Evolutionary conservation across 2,113 vertebrate species (phyloP), one percentile per base, ranked within the genome.

Genomic region (Ochotona curzoniae): DNA sequence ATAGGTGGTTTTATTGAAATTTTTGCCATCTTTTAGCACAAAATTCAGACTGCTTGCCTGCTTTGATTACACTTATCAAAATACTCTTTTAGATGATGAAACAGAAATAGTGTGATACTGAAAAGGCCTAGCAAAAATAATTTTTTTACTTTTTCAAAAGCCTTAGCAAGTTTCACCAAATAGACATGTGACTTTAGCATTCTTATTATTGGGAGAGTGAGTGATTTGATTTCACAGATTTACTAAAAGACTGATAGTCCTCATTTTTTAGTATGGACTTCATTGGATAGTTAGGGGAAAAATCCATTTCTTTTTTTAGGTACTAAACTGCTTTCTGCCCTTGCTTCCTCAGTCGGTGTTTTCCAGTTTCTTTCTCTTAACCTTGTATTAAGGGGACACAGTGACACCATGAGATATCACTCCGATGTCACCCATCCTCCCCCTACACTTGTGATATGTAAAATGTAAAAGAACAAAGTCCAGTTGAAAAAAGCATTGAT

Each of bases 61-160:
- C n/a, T 91, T 67, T 87, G n/a, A 57, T 38, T 85, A n/a, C 64
- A 70, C 74, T 57, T 44, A 38, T 94, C n/a, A 47, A 70, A 81
- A 74, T 78, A 75, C 2, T 88, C 18, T 13, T 91, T 76, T 83
- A 74, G 73, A 30, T 80, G 57, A 32, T 75, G 28, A 93, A 87
- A 51, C 23, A 63, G 15, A 93, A 73, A 60, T 78, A 75, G 30
- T 89, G 75, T 54, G 12, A n/a, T 69, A 25, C 47, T 54, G 23
- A 32, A 57, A 80, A 11, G 4, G 12, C 26, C 60, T 81, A 67
- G 74, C 79, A 91, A 32, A 94, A 95, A 25, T 66, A 54, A 8
- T 28, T 32, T 6, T 70, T 8, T 75, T 90, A 10, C 73, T 67
- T 94, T 89, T 88, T 69, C 26, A 47, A 76, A 93, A 81, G 23